phyloP scores from a whole-genome alignment of 2,113 vertebrate genomes.

The Typhlomys cinereus region DNA sequence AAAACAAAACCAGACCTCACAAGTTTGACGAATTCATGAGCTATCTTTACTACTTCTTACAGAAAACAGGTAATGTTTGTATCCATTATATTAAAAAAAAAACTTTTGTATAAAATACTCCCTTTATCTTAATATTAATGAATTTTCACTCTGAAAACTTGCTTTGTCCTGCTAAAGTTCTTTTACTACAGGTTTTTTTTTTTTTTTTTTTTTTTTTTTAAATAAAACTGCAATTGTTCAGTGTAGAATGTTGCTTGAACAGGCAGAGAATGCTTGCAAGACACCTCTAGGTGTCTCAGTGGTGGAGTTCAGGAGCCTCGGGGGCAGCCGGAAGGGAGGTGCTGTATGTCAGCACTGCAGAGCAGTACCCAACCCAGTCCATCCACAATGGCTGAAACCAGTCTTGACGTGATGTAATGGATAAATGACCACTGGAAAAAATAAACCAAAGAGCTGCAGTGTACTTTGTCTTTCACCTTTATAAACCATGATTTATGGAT shows the following conservation, averaged over 20 bases:
- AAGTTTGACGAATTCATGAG: slow-evolving; percentile 33
- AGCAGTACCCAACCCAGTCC: neutral
- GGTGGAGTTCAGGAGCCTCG: neutral
- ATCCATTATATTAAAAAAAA: slow-evolving; percentile 6
- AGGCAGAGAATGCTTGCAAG: slow-evolving; percentile 1
- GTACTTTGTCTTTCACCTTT: slow-evolving; percentile 37
- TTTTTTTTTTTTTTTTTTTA: no score
- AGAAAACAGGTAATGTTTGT: slow-evolving; percentile 54
- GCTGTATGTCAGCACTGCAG: neutral
- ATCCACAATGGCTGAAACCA: neutral
- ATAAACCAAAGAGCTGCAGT: slow-evolving; percentile 63
- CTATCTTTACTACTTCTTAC: slow-evolving; percentile 58
- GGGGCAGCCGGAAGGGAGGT: neutral
- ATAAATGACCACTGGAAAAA: slow-evolving; percentile 12
- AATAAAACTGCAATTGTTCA: slow-evolving; percentile 42
- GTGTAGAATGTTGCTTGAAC: slow-evolving; percentile 48
- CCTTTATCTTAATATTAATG: neutral
- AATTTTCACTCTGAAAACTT: slow-evolving; percentile 43
- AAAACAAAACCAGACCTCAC: neutral
- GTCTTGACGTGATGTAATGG: slow-evolving; percentile 33
- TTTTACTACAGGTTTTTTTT: slow-evolving; percentile 41
- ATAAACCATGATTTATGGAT: slow-evolving; percentile 48
- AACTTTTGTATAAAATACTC: slow-evolving; percentile 52
- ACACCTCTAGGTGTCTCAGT: slow-evolving; percentile 28
- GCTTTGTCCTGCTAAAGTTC: neutral